These are phyloP conservation scores for Thereva unica DNA, from an alignment of 2,888 invertebrate species.

Conservation along the genomic window DNA sequence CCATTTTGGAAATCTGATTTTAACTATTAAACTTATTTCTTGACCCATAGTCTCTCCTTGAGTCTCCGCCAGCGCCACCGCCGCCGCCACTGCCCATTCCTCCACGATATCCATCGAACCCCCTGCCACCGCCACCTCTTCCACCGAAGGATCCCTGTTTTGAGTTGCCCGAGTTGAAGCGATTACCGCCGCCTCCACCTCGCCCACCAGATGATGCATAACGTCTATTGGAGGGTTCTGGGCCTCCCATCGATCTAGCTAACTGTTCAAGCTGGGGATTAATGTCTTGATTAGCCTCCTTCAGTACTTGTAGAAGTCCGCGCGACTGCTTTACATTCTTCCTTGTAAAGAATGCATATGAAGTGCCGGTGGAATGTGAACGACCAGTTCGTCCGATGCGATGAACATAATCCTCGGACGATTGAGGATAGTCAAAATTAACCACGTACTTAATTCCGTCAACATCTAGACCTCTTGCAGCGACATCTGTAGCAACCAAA, in stretches of 20 bases:
- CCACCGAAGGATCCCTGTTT: slow-evolving; percentile 40
- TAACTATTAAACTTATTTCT: slow-evolving; percentile 16
- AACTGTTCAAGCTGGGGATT: slow-evolving; percentile 83
- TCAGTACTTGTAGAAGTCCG: slow-evolving; percentile 82
- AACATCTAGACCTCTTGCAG: slow-evolving; percentile 92
- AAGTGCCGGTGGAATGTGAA: slow-evolving; percentile 82
- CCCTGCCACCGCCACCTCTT: slow-evolving; percentile 39
- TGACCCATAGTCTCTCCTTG: slow-evolving; percentile 15
- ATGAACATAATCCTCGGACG: slow-evolving; percentile 94
- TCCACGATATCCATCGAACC: slow-evolving; percentile 40
- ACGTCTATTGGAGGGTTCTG: slow-evolving; percentile 41
- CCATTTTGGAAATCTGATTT: neutral
- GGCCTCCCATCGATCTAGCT: slow-evolving; percentile 57
- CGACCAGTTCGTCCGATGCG: slow-evolving; percentile 93
- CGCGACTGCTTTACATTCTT: slow-evolving; percentile 84
- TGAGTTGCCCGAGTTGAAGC: slow-evolving; percentile 42
- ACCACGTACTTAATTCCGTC: slow-evolving; percentile 94
- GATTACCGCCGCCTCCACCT: slow-evolving; percentile 38
- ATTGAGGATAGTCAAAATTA: slow-evolving; percentile 93
- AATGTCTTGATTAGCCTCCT: slow-evolving; percentile 87
- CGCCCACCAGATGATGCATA: slow-evolving; percentile 44
- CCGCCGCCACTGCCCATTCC: slow-evolving; percentile 40
- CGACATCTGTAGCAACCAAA: slow-evolving; percentile 95
- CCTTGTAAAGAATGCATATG: slow-evolving; percentile 92
- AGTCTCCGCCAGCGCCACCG: slow-evolving; percentile 28